Conservation (phyloP, 2,113 vertebrate genomes). For the Myiozetetes cayanensis region DNA sequence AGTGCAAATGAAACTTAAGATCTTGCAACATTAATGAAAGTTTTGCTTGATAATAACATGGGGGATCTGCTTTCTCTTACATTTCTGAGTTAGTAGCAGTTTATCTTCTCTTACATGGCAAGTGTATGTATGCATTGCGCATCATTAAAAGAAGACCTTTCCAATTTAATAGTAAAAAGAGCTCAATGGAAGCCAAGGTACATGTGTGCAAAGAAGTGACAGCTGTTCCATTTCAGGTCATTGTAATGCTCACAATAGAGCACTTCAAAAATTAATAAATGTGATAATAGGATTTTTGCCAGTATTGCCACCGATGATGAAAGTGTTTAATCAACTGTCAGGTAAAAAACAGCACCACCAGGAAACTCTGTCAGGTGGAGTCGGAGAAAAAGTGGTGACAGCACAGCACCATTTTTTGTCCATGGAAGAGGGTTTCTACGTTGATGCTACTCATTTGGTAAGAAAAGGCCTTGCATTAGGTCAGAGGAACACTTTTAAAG, state of each 20-base stretch:
- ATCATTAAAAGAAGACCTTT: background rate
- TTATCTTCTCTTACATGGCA: slow-evolving; percentile 22
- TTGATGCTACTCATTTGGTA: background rate
- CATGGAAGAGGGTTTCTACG: background rate
- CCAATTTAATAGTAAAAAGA: slow-evolving; percentile 11
- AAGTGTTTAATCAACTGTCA: slow-evolving; percentile 57
- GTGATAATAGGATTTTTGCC: slow-evolving; percentile 37
- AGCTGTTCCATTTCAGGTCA: slow-evolving; percentile 71
- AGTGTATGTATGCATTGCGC: background rate
- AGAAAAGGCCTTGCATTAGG: background rate
- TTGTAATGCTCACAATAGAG: slow-evolving; percentile 50
- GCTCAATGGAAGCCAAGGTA: slow-evolving; percentile 45
- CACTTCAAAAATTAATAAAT: slow-evolving; percentile 75
- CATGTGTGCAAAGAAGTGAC: slow-evolving; percentile 31
- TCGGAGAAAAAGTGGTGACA: background rate
- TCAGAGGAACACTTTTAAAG: background rate
- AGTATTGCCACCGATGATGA: slow-evolving; percentile 26
- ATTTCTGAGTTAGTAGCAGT: background rate
- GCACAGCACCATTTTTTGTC: background rate
- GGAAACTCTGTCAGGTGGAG: slow-evolving; percentile 23
- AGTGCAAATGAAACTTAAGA: background rate
- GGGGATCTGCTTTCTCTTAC: background rate
- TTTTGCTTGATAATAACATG: background rate
- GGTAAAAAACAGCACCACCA: background rate
- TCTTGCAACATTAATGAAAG: background rate